Evolutionary conservation across 2,888 invertebrate species (phyloP).

Genomic region (Drosophila trichaetosa): DNA sequence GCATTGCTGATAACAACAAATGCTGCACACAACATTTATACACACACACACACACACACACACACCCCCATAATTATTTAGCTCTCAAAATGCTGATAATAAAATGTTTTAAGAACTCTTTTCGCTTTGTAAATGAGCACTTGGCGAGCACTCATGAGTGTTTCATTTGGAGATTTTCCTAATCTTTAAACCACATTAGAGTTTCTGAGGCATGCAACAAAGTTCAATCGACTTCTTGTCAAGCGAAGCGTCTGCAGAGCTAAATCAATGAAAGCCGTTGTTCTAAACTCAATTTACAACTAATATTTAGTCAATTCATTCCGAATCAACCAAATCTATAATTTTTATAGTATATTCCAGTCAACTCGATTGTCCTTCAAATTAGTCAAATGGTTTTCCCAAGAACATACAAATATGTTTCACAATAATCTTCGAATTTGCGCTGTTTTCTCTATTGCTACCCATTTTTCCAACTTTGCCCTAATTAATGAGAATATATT

Average conservation of each 20-base stretch:
- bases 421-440: neutral
- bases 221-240: neutral
- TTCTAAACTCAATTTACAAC: neutral
- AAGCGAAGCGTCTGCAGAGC: neutral
- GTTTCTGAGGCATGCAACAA: neutral
- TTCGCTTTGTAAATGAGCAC: slow-evolving; percentile 3
- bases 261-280: neutral
- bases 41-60: slow-evolving; percentile 12
- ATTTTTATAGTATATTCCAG: neutral
- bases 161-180: neutral
- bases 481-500: slow-evolving; percentile 33
- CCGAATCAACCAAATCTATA: neutral
- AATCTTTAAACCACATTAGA: neutral
- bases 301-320: neutral
- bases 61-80: slow-evolving; percentile 10
- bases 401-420: neutral
- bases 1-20: slow-evolving; percentile 56
- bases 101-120: slow-evolving; percentile 23
- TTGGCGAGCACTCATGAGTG: slow-evolving; percentile 6
- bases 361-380: neutral
- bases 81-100: slow-evolving; percentile 34
- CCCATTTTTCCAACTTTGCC: slow-evolving; percentile 11
- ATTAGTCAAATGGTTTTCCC: neutral
- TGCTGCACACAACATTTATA: slow-evolving; percentile 34
- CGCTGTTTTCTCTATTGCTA: neutral